phyloP scores from a whole-genome alignment of 2,113 vertebrate species.

The Xenopus tropicalis region DNA sequence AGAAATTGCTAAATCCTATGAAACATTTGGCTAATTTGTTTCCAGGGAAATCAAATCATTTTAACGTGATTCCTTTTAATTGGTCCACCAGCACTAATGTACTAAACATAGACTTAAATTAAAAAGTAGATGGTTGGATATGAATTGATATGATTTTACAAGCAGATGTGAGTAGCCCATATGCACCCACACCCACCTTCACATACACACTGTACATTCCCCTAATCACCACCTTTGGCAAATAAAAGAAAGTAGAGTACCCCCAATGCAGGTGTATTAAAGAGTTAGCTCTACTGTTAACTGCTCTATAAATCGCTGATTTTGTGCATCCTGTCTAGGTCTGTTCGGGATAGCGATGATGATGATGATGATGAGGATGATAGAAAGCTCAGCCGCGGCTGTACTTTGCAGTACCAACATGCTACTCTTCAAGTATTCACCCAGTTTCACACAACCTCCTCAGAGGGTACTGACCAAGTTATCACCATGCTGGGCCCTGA shows the following conservation, averaged over 20 bases:
- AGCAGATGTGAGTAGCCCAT: neutral
- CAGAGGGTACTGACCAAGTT: slow-evolving; percentile 87
- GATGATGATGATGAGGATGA: slow-evolving; percentile 87
- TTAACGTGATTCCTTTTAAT: slow-evolving; percentile 29
- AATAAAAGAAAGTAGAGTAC: too few relatives aligned
- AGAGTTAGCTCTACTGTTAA: neutral
- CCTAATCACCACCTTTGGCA: too few relatives aligned
- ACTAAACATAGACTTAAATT: slow-evolving; percentile 10
- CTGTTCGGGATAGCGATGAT: slow-evolving; percentile 86
- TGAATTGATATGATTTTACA: slow-evolving; percentile 5
- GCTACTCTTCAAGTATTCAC: slow-evolving; percentile 89
- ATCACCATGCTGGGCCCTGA: slow-evolving; percentile 97
- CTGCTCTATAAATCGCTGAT: too few relatives aligned
- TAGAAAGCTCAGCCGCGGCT: slow-evolving; percentile 80
- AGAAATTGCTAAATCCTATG: slow-evolving; percentile 2
- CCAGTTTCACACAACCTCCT: slow-evolving; percentile 93
- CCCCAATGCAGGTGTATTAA: too few relatives aligned
- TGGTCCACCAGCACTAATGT: slow-evolving; percentile 29
- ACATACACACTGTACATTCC: too few relatives aligned
- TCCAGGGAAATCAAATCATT: slow-evolving; percentile 27
- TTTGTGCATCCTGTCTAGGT: slow-evolving; percentile 60
- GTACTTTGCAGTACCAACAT: slow-evolving; percentile 93
- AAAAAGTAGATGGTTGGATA: neutral
- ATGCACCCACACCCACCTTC: too few relatives aligned
- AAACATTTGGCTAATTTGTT: slow-evolving; percentile 39